Evolutionary conservation across 2,888 invertebrate species (phyloP), one percentile per base, ranked within the genome.

Genomic region (Drosophila diplacantha): DNA sequence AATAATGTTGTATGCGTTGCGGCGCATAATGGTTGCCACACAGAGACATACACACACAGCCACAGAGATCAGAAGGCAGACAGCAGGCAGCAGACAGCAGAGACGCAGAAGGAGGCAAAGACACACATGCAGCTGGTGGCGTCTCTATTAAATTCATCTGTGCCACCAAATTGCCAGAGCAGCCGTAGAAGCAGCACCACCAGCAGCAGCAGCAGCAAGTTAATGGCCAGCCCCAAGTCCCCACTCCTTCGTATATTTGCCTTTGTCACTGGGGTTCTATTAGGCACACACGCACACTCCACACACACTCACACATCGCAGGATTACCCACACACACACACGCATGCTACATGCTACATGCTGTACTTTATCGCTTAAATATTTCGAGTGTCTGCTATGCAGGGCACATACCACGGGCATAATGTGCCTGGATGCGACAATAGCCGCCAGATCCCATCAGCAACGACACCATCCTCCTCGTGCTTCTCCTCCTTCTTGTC

Each of bases 211-310:
- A 32, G 32, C 38, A 59, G 38, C 59, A 74, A 79, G 74, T 80
- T 78, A 78, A 82, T 82, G 78, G 75, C 77, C 80, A 74, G 57
- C 73, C 53, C 46, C 37, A 39, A 41, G 32, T 32, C 22, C 16
- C 34, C 37, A 46, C 20, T 44, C 16, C 31, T 46, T 8, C 18
- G 47, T 56, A 52, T 46, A 39, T 52, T 39, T 65, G 55, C 61
- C 64, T 73, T 71, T 77, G 82, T 78, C 78, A 74, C 83, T 82
- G 62, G 78, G 82, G 82, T 80, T 78, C 83, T 78, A 78, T 78
- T 78, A 78, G 81, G 81, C 77, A 67, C 82, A 79, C 80, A 69
- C n/a, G 24, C 22, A 41, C 41, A 38, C 29, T 11, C 29, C 9
- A n/a, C n/a, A 39, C 39, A 11, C 5, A 14, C 20, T 18, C 38